Conservation (phyloP, 2,888 invertebrate genomes). For the Orthosia cruda region DNA sequence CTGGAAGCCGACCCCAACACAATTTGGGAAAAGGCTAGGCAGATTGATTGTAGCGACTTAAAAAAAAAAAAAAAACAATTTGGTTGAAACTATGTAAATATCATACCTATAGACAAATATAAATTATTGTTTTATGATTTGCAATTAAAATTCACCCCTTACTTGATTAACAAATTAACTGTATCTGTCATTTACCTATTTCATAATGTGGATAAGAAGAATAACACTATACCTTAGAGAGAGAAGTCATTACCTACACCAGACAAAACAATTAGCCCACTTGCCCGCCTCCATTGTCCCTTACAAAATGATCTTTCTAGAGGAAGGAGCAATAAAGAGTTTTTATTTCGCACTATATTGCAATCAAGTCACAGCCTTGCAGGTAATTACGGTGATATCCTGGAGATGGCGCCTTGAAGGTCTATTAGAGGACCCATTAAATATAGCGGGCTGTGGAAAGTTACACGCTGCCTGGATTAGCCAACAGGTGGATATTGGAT, state of each 20-base stretch:
- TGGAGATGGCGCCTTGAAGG: neutral
- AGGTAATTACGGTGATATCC: neutral
- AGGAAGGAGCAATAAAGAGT: neutral
- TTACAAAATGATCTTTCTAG: neutral
- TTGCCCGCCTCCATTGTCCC: neutral
- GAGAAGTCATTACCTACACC: neutral
- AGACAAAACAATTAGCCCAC: neutral
- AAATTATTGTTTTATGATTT: too few species aligned
- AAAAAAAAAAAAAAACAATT: too few species aligned
- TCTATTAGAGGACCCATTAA: conserved; percentile 27
- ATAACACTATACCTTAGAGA: neutral
- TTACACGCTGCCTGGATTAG: neutral
- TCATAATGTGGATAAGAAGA: neutral
- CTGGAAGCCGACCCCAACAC: too few species aligned
- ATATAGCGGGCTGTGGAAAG: conserved; percentile 23
- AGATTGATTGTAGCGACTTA: too few species aligned
- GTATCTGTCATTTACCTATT: too few species aligned
- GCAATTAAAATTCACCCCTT: too few species aligned
- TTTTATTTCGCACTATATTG: conserved; percentile 28
- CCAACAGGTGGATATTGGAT: neutral
- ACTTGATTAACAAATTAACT: too few species aligned
- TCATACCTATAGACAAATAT: too few species aligned
- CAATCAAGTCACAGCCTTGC: neutral
- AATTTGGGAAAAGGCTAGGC: too few species aligned
- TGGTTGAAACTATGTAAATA: too few species aligned